Evolutionary conservation across 2,797 vertebrate genomes (phyloP).

Genomic region (Triplophysa yarkandensis): DNA sequence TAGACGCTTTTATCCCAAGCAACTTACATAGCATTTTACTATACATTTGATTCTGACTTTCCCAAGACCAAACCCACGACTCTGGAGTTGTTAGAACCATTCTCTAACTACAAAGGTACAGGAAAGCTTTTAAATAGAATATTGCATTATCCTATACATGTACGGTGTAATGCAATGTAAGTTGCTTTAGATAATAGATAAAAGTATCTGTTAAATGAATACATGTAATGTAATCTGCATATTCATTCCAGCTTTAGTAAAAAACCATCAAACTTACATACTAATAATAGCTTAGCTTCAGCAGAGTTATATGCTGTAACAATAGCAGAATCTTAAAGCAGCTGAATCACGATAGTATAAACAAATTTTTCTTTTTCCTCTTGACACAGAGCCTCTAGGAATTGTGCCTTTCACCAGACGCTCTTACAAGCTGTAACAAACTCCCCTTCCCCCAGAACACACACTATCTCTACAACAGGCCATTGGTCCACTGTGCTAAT

Average conservation of each 20-base stretch:
- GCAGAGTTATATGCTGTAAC: constrained; percentile 10
- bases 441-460: constrained; percentile 39
- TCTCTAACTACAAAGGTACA: too few species aligned
- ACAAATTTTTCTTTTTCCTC: constrained; percentile 41
- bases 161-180: too few species aligned
- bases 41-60: too few species aligned
- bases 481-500: constrained; percentile 66
- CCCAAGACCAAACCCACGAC: too few species aligned
- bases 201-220: too few species aligned
- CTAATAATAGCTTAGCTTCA: background rate
- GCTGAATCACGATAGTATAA: constrained; percentile 51
- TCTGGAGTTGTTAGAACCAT: too few species aligned
- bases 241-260: background rate
- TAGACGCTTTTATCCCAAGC: too few species aligned
- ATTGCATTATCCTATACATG: too few species aligned
- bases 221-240: too few species aligned
- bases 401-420: constrained; percentile 39
- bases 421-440: constrained; percentile 32
- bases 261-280: background rate
- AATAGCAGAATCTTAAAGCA: constrained; percentile 25
- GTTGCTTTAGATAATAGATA: too few species aligned
- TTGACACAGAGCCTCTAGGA: constrained; percentile 32
- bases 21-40: too few species aligned
- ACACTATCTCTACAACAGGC: constrained; percentile 60
- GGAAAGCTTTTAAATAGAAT: too few species aligned